Conservation (phyloP, 2,888 invertebrate genomes). For the Drosophila limbata region DNA sequence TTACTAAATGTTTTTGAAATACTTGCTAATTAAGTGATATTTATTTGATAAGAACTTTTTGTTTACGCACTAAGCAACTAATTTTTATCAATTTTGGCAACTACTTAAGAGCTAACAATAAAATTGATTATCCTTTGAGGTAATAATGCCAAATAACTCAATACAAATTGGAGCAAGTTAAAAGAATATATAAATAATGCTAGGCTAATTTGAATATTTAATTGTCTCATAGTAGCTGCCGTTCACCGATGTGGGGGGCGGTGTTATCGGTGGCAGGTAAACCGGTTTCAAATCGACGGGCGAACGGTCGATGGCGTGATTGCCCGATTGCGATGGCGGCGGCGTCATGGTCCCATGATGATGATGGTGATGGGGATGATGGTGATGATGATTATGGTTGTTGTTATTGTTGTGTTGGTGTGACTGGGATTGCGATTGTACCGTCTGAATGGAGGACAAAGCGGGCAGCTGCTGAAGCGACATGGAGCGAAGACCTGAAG, state of each 20-base stretch:
- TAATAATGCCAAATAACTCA: slow-evolving; percentile 58
- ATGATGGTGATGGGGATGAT: slow-evolving; percentile 64
- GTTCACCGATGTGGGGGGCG: slow-evolving; percentile 74
- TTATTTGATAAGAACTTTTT: slow-evolving; percentile 38
- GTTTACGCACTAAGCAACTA: slow-evolving; percentile 57
- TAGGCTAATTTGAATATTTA: slow-evolving; percentile 78
- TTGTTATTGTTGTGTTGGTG: slow-evolving; percentile 39
- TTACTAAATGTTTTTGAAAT: slow-evolving; percentile 15
- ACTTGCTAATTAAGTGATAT: slow-evolving; percentile 36
- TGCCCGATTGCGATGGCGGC: slow-evolving; percentile 74
- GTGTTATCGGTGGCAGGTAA: slow-evolving; percentile 82
- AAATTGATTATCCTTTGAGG: slow-evolving; percentile 74
- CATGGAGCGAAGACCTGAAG: slow-evolving; percentile 83
- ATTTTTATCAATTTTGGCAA: slow-evolving; percentile 35
- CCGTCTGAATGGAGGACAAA: slow-evolving; percentile 59
- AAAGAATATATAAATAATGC: slow-evolving; percentile 1
- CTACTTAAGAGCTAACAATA: slow-evolving; percentile 61
- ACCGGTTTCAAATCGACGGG: slow-evolving; percentile 83
- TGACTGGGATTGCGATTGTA: slow-evolving; percentile 54
- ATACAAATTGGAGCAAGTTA: slow-evolving; percentile 7
- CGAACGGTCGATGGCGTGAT: slow-evolving; percentile 65
- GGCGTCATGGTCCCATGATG: slow-evolving; percentile 75
- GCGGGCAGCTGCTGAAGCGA: slow-evolving; percentile 79
- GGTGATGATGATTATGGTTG: slow-evolving; percentile 41
- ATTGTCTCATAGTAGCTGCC: slow-evolving; percentile 80